Evolutionary conservation across 2,113 vertebrate species (phyloP).

Genomic region (Larimichthys crocea): DNA sequence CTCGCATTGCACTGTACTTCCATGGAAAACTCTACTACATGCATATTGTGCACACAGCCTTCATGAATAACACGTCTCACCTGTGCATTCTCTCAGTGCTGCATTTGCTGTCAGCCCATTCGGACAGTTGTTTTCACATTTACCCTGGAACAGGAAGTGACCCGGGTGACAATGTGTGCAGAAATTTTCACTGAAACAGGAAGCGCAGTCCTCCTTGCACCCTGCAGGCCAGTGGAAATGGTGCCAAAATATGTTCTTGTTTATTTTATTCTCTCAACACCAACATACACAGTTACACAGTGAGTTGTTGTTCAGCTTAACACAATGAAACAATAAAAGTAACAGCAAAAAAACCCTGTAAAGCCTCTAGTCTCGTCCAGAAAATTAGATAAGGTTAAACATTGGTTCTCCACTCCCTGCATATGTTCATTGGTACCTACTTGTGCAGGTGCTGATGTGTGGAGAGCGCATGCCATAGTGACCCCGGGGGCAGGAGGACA

Average conservation of each 20-base stretch:
- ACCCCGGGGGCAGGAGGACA: constrained; percentile 90
- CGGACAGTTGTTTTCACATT: constrained; percentile 92
- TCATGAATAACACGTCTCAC: constrained; percentile 54
- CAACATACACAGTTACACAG: background rate
- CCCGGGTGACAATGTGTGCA: constrained; percentile 93
- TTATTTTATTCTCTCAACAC: background rate
- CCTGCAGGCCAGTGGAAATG: constrained; percentile 81
- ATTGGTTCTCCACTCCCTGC: background rate
- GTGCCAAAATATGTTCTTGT: background rate
- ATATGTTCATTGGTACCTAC: constrained; percentile 81
- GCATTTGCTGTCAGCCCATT: constrained; percentile 87
- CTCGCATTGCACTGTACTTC: background rate
- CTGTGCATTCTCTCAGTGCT: constrained; percentile 88
- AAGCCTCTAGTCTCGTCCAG: background rate
- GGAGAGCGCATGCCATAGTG: constrained; percentile 90
- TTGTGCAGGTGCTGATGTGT: constrained; percentile 91
- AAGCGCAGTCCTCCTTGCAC: constrained; percentile 93
- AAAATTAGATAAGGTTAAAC: background rate
- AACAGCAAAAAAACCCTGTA: too few species aligned
- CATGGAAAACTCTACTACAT: background rate
- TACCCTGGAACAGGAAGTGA: constrained; percentile 91
- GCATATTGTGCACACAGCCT: too few species aligned
- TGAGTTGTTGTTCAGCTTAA: background rate
- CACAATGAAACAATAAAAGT: background rate
- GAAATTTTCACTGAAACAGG: constrained; percentile 94